These are phyloP conservation scores for Gobio occitaniae DNA, from an alignment of 2,797 vertebrate genomes.

Conservation along the genomic window DNA sequence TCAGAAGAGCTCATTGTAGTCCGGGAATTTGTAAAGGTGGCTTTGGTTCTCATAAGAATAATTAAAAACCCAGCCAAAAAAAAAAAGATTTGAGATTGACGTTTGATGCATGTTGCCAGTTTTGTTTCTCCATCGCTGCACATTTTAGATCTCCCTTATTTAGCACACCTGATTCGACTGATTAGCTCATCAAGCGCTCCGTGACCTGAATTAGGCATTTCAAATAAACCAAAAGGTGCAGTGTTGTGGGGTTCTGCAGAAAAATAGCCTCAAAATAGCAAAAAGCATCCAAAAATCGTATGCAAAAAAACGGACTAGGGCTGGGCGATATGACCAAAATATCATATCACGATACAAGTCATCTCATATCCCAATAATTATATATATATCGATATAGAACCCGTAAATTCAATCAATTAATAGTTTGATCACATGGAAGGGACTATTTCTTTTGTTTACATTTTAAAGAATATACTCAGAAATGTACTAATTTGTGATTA, in stretches of 20 bases:
- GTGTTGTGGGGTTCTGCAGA: not conserved
- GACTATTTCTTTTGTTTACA: no score
- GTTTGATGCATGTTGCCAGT: not conserved
- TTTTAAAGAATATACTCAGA: no score
- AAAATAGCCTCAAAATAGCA: not conserved
- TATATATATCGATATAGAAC: no score
- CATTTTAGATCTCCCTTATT: not conserved
- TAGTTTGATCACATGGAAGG: no score
- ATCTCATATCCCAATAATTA: no score
- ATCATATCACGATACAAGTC: no score
- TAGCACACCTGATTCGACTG: conserved; percentile 4
- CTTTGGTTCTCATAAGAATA: not conserved
- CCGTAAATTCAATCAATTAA: no score
- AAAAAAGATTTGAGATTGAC: no score
- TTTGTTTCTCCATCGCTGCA: not conserved
- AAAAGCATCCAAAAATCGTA: no score
- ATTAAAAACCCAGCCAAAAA: not conserved
- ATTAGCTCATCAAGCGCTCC: not conserved
- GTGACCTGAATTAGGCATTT: not conserved
- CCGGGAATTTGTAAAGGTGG: not conserved
- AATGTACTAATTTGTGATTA: no score
- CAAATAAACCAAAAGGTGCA: not conserved
- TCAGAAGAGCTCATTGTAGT: not conserved
- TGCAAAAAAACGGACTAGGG: not conserved
- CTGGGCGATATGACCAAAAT: no score